Evolutionary conservation across 1,140 invertebrate species (phyloP).

Genomic region (Diprion similis): DNA sequence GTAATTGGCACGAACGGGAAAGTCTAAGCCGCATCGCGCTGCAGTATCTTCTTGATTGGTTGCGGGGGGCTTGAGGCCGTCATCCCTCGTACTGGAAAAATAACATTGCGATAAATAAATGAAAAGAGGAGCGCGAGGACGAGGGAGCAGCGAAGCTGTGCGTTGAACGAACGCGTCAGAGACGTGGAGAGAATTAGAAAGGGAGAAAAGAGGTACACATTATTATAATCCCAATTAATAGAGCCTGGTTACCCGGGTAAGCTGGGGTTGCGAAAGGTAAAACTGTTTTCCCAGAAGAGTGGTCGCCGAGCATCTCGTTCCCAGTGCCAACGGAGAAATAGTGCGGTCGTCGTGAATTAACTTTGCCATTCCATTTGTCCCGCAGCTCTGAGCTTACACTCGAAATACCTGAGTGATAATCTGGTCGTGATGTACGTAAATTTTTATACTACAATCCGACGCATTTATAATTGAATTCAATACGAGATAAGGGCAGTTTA

Average conservation of each 20-base stretch:
- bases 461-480: background rate
- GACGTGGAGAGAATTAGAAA: background rate
- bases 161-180: background rate
- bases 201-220: background rate
- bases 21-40: background rate
- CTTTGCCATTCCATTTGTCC: background rate
- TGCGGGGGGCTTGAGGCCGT: background rate
- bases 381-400: background rate
- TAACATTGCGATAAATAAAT: background rate
- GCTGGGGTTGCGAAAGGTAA: background rate
- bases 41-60: background rate
- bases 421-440: constrained; percentile 1
- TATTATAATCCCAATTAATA: constrained; percentile 14
- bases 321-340: background rate
- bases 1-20: background rate
- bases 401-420: background rate
- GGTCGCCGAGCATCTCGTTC: background rate
- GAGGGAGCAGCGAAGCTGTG: background rate
- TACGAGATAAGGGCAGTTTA: background rate
- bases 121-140: no score
- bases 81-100: background rate
- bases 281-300: constrained; percentile 7
- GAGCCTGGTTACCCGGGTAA: background rate
- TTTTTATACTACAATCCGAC: background rate
- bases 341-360: background rate